These are phyloP conservation scores for Drosophila melanosoma DNA, from an alignment of 2,888 invertebrate species.

Conservation along the genomic window DNA sequence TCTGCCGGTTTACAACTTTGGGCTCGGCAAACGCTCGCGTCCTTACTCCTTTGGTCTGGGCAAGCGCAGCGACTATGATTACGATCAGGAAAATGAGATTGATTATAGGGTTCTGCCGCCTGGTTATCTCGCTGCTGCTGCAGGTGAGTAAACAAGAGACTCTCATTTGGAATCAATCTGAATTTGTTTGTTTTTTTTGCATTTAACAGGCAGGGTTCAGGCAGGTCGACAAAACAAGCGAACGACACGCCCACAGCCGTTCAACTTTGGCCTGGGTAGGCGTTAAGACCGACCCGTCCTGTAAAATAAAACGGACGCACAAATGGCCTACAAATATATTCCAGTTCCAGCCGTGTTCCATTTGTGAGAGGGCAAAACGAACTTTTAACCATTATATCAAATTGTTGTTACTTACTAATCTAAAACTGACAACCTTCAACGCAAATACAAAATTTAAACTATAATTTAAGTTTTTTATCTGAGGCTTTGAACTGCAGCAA, in stretches of 20 bases:
- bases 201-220: constrained; percentile 36
- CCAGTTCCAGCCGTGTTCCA: constrained; percentile 52
- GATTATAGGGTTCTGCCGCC: constrained; percentile 58
- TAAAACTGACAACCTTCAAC: constrained; percentile 31
- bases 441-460: constrained; percentile 13
- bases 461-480: constrained; percentile 36
- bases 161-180: not conserved
- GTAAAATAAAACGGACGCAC: constrained; percentile 16
- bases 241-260: constrained; percentile 80
- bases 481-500: constrained; percentile 50
- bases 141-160: constrained; percentile 40
- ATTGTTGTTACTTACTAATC: constrained; percentile 40
- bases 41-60: constrained; percentile 85
- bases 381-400: constrained; percentile 35
- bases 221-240: constrained; percentile 59
- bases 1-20: constrained; percentile 85
- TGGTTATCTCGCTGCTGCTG: constrained; percentile 40
- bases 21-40: constrained; percentile 83
- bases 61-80: constrained; percentile 80
- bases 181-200: not conserved
- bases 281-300: constrained; percentile 81
- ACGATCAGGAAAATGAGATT: constrained; percentile 74
- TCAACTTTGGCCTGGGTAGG: constrained; percentile 87
- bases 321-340: constrained; percentile 14
- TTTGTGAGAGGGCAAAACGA: constrained; percentile 16